A percentile compares a stretch with the other conserved stretches of the same genome.
These are phyloP conservation scores for Drosophila pseudotalamancana DNA, from an alignment of 2,888 invertebrate genomes.

Conservation along the genomic window DNA sequence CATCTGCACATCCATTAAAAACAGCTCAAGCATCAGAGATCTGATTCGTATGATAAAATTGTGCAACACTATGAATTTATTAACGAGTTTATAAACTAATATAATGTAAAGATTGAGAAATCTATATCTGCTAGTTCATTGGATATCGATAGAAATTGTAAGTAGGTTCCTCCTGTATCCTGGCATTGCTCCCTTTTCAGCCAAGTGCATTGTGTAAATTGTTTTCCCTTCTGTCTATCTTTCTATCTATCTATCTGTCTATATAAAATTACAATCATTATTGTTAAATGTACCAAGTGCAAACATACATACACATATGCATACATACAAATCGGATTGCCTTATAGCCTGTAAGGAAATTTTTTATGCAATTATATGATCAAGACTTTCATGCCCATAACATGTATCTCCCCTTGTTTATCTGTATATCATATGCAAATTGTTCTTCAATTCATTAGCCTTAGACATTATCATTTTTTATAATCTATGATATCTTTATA, in stretches of 20 bases:
- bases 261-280: constrained; percentile 46
- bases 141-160: constrained; percentile 70
- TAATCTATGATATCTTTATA: constrained; percentile 12
- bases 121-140: constrained; percentile 63
- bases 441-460: constrained; percentile 37
- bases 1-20: constrained; percentile 10
- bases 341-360: constrained; percentile 71
- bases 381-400: constrained; percentile 40
- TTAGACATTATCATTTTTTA: constrained; percentile 37
- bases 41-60: constrained; percentile 56
- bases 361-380: constrained; percentile 48
- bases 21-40: constrained; percentile 47
- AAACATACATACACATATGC: constrained; percentile 25
- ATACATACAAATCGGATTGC: constrained; percentile 65
- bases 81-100: constrained; percentile 77
- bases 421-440: constrained; percentile 15
- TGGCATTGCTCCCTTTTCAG: constrained; percentile 30
- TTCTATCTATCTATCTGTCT: constrained; percentile 38
- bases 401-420: neutral
- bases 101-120: constrained; percentile 52
- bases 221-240: constrained; percentile 31
- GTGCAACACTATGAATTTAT: constrained; percentile 78
- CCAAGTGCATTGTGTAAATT: constrained; percentile 67
- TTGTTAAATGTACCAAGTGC: constrained; percentile 61
- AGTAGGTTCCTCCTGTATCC: constrained; percentile 58